These are phyloP conservation scores for Salvelinus sp. DNA, from an alignment of 2,113 vertebrate genomes.

Conservation along the genomic window DNA sequence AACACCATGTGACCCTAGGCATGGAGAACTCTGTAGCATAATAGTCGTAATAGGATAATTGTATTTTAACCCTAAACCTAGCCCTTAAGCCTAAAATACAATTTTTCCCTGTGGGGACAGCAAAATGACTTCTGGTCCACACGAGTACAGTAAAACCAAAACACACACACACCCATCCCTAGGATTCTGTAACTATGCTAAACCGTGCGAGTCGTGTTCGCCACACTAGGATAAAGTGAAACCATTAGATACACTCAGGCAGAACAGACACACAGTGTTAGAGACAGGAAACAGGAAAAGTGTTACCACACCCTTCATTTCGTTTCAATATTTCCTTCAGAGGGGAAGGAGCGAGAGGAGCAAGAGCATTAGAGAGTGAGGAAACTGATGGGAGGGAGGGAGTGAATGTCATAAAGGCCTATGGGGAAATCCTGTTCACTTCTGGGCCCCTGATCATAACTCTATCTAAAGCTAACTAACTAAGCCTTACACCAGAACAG, in stretches of 20 bases:
- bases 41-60: no score
- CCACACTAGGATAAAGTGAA: conserved; percentile 1
- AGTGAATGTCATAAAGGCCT: conserved; percentile 17
- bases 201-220: background rate
- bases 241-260: conserved; percentile 18
- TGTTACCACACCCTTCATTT: background rate
- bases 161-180: conserved; percentile 2
- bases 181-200: background rate
- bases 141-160: no score
- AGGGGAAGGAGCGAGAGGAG: no score
- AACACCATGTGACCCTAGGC: no score
- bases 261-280: background rate
- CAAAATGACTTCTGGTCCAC: no score
- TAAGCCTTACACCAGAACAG: background rate
- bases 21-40: no score
- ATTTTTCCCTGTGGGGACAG: no score
- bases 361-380: background rate
- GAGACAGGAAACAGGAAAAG: background rate
- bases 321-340: background rate
- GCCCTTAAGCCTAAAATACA: no score
- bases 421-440: conserved; percentile 30
- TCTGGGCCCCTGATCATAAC: background rate
- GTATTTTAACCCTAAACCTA: no score
- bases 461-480: background rate
- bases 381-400: background rate